Evolutionary conservation across 2,888 invertebrate species (phyloP).

Genomic region (Agrilus mali): DNA sequence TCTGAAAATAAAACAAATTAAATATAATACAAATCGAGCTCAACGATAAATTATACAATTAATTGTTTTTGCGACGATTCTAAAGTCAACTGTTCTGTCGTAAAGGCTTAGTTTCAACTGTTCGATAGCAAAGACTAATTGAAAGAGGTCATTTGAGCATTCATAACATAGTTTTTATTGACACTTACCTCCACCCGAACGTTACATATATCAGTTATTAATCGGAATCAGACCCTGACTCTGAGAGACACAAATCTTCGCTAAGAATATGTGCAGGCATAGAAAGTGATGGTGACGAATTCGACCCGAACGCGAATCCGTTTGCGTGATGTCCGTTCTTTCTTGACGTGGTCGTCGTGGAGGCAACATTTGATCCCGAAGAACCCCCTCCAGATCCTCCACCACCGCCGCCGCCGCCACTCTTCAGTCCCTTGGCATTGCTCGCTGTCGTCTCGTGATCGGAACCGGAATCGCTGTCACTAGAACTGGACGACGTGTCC

Average conservation of each 20-base stretch:
- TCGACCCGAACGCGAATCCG: constrained; percentile 32
- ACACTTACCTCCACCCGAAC: too few relatives aligned
- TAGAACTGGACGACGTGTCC: constrained; percentile 29
- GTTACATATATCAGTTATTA: background rate
- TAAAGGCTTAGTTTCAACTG: too few relatives aligned
- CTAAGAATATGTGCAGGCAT: constrained; percentile 52
- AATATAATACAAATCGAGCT: too few relatives aligned
- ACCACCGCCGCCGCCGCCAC: constrained; percentile 7
- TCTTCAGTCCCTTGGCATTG: constrained; percentile 2
- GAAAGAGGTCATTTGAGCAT: too few relatives aligned
- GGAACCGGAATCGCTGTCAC: constrained; percentile 32
- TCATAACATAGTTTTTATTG: too few relatives aligned
- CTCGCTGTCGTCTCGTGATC: constrained; percentile 18
- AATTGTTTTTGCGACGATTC: too few relatives aligned
- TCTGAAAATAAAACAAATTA: too few relatives aligned
- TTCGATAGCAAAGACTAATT: too few relatives aligned
- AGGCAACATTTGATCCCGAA: too few relatives aligned
- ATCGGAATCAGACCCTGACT: constrained; percentile 70
- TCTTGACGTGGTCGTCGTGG: constrained; percentile 1
- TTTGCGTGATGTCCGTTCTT: constrained; percentile 19
- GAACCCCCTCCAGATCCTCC: too few relatives aligned
- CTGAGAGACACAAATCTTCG: constrained; percentile 77
- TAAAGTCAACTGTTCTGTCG: too few relatives aligned
- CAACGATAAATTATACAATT: too few relatives aligned
- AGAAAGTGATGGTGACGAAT: constrained; percentile 4